Conservation (phyloP, 2,113 vertebrate species). For the Toxotes chatareus region DNA sequence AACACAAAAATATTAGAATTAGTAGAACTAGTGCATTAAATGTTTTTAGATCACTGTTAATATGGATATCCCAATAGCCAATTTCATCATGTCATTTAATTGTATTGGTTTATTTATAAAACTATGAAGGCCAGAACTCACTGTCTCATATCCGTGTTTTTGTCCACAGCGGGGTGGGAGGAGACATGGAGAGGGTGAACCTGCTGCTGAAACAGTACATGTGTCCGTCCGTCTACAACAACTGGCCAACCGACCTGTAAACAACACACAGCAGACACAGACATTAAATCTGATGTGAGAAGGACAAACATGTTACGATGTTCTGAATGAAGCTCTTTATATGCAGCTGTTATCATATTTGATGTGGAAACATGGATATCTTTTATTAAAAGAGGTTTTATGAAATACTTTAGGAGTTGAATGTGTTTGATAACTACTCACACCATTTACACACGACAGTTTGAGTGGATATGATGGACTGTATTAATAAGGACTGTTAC, state of each 20-base stretch:
- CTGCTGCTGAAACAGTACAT: constrained; percentile 81
- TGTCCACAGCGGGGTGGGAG: constrained; percentile 69
- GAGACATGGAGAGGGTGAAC: constrained; percentile 78
- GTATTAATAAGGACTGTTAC: too few species aligned
- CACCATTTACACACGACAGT: too few species aligned
- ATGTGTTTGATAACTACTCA: too few species aligned
- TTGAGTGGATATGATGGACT: too few species aligned
- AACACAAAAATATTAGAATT: too few species aligned
- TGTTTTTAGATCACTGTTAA: too few species aligned
- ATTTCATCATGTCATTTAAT: neutral
- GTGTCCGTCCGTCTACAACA: constrained; percentile 77
- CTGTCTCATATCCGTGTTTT: neutral
- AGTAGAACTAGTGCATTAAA: too few species aligned
- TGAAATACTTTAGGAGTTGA: too few species aligned
- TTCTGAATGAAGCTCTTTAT: constrained; percentile 25
- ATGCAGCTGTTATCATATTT: constrained; percentile 40
- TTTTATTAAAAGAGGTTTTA: constrained; percentile 58
- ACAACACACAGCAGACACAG: neutral
- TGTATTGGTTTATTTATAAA: neutral
- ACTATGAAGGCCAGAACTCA: neutral
- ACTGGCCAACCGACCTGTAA: constrained; percentile 72
- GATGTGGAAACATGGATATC: constrained; percentile 18
- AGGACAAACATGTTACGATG: constrained; percentile 6
- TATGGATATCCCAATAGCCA: too few species aligned
- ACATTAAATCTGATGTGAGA: neutral